Percentiles rank a stretch among this genome's conserved stretches.
phyloP scores from a whole-genome alignment of 2,888 invertebrate genomes.

The Apoderus coryli region DNA sequence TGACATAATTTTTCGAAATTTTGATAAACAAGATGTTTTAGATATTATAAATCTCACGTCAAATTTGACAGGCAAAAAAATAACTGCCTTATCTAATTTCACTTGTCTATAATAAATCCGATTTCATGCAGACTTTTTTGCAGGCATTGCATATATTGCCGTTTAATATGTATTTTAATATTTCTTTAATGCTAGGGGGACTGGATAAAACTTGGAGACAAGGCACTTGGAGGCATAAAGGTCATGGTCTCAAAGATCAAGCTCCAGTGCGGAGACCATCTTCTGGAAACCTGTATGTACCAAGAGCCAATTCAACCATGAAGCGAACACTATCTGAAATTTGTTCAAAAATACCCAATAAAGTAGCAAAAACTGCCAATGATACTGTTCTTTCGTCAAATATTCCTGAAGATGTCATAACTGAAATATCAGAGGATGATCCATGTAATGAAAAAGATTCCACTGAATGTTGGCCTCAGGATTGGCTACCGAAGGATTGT shows the following conservation, averaged over 20 bases:
- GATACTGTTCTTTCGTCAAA: too few species aligned
- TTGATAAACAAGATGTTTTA: too few species aligned
- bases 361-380: constrained; percentile 20
- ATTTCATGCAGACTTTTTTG: too few species aligned
- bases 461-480: constrained; percentile 68
- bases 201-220: constrained; percentile 60
- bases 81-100: too few species aligned
- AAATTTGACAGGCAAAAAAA: too few species aligned
- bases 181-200: too few species aligned
- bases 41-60: too few species aligned
- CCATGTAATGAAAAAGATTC: constrained; percentile 27
- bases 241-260: constrained; percentile 26
- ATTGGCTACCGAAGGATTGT: constrained; percentile 71
- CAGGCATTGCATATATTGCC: too few species aligned
- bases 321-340: constrained; percentile 23
- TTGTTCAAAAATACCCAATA: constrained; percentile 21
- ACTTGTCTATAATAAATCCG: too few species aligned
- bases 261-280: constrained; percentile 23
- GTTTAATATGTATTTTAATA: too few species aligned
- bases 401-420: constrained; percentile 13
- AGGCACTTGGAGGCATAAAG: constrained; percentile 43
- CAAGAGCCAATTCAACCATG: constrained; percentile 18
- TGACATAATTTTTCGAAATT: too few species aligned
- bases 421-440: constrained; percentile 12
- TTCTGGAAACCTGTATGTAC: constrained; percentile 22